These are phyloP conservation scores for Drosophila testacea DNA, from an alignment of 2,888 invertebrate genomes.

Conservation along the genomic window DNA sequence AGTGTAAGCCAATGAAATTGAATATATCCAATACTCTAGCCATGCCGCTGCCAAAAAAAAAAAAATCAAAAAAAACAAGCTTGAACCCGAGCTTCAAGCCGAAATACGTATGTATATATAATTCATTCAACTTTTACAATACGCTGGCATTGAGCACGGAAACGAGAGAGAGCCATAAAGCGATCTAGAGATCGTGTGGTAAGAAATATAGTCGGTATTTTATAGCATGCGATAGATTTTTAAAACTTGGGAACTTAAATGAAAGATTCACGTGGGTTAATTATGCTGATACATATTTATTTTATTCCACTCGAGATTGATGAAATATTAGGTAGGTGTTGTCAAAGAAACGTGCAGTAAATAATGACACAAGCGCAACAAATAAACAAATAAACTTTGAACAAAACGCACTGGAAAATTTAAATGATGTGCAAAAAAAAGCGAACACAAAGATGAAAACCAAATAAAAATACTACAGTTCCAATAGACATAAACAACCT, in stretches of 20 bases:
- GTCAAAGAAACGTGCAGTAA: slow-evolving; percentile 17
- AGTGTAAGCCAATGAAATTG: slow-evolving; percentile 65
- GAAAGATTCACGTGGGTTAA: not conserved
- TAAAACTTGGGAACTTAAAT: not conserved
- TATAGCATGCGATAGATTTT: slow-evolving; percentile 64
- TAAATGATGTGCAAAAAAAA: slow-evolving; percentile 44
- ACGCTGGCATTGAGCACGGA: slow-evolving; percentile 61
- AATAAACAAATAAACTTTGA: slow-evolving; percentile 43
- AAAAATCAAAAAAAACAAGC: slow-evolving; percentile 46
- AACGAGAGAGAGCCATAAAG: slow-evolving; percentile 25
- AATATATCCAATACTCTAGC: slow-evolving; percentile 65
- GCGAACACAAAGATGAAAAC: slow-evolving; percentile 21
- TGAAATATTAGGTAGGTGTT: slow-evolving; percentile 27
- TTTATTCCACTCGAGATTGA: slow-evolving; percentile 4
- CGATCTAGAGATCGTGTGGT: slow-evolving; percentile 1
- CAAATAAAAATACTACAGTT: slow-evolving; percentile 28
- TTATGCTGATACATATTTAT: not conserved
- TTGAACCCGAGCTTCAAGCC: slow-evolving; percentile 74
- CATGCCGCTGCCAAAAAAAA: slow-evolving; percentile 53
- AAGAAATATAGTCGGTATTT: not conserved
- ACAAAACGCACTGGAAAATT: slow-evolving; percentile 83
- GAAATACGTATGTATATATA: slow-evolving; percentile 34
- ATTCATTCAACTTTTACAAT: slow-evolving; percentile 81
- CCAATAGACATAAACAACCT: slow-evolving; percentile 52
- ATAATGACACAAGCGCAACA: slow-evolving; percentile 33